Evolutionary conservation across 2,113 vertebrate species (phyloP).

Genomic region (Riparia riparia): DNA sequence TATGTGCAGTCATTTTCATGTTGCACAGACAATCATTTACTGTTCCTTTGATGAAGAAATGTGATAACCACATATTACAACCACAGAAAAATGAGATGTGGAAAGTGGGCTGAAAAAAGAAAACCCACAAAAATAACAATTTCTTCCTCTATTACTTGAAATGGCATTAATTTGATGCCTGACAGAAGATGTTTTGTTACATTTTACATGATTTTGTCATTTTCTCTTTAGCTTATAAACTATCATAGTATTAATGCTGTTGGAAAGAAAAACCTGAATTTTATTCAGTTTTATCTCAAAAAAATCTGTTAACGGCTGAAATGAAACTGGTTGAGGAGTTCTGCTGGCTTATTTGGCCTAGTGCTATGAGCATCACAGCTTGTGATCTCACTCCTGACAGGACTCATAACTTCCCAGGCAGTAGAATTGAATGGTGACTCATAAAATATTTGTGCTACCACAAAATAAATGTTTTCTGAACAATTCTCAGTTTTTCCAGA

Average conservation of each 20-base stretch:
- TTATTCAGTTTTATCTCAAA: neutral
- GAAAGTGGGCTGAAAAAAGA: neutral
- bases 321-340: neutral
- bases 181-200: neutral
- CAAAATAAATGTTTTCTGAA: neutral
- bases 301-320: neutral
- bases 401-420: neutral
- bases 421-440: neutral
- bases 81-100: conserved; percentile 12
- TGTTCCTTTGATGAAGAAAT: conserved; percentile 11
- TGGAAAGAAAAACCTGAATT: neutral
- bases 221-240: neutral
- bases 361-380: neutral
- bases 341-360: neutral
- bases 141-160: conserved; percentile 8
- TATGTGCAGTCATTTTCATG: neutral
- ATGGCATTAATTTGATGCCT: neutral
- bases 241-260: neutral
- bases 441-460: neutral
- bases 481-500: neutral
- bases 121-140: conserved; percentile 7
- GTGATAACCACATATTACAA: neutral
- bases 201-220: neutral
- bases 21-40: neutral
- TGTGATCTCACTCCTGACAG: neutral